A percentile compares a stretch with the other conserved stretches of the same genome.
These are phyloP conservation scores for Rhadina sibilatrix DNA, from an alignment of 2,113 vertebrate genomes.

Conservation along the genomic window DNA sequence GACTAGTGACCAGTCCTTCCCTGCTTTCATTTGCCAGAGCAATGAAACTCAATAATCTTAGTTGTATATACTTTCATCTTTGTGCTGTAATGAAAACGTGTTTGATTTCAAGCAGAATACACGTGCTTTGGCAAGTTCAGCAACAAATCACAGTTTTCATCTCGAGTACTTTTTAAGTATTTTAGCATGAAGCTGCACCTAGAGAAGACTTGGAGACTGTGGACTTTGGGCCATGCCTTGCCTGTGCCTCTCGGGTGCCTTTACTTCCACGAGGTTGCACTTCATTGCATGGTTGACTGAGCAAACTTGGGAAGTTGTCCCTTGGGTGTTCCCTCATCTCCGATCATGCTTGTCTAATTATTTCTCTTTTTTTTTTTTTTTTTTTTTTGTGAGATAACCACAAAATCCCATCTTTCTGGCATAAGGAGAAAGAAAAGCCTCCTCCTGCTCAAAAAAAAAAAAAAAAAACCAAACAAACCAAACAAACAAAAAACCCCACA, in stretches of 20 bases:
- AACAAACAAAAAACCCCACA: not conserved
- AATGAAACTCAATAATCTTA: not conserved
- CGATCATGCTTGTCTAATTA: slow-evolving; percentile 54
- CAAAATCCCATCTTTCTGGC: not conserved
- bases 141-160: not conserved
- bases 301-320: slow-evolving; percentile 36
- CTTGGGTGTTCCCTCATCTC: slow-evolving; percentile 53
- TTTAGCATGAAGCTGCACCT: not conserved
- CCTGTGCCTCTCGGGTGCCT: slow-evolving; percentile 26
- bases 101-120: not conserved
- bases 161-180: not conserved
- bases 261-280: slow-evolving; percentile 66
- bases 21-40: not conserved
- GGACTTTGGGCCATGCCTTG: not conserved
- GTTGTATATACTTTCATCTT: not conserved
- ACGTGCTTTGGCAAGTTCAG: not conserved
- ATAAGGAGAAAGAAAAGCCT: not conserved
- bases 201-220: not conserved
- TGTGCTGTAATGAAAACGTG: not conserved
- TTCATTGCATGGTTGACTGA: slow-evolving; percentile 48
- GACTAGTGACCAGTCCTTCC: not conserved
- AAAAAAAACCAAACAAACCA: not conserved
- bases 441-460: not conserved
- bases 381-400: not conserved
- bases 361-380: no score